phyloP scores from a whole-genome alignment of 2,113 vertebrate genomes.

The Mesoclemmys tuberculata region DNA sequence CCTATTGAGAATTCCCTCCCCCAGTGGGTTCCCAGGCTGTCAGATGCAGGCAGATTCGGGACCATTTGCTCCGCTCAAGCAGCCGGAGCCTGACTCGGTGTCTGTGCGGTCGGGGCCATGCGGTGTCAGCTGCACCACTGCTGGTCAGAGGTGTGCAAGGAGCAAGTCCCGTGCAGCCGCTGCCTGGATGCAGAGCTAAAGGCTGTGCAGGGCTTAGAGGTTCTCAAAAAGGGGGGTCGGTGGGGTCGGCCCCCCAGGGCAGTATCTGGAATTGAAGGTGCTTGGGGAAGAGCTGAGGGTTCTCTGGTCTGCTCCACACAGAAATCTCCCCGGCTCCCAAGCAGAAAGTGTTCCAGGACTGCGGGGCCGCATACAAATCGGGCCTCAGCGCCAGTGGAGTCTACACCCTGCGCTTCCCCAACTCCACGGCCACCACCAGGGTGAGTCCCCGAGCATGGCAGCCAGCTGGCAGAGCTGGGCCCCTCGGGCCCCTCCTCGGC shows the following conservation, averaged over 20 bases:
- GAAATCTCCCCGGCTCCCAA: conserved; percentile 71
- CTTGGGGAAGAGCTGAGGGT: background rate
- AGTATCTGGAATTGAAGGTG: background rate
- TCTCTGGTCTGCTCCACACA: conserved; percentile 24
- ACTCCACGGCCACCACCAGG: conserved; percentile 79
- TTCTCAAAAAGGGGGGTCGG: background rate
- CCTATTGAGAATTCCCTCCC: background rate
- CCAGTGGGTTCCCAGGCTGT: background rate
- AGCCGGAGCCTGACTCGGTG: too few species aligned
- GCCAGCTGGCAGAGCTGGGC: background rate
- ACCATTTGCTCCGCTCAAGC: background rate
- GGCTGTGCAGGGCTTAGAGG: background rate
- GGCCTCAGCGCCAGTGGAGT: conserved; percentile 80
- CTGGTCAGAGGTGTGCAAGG: too few species aligned
- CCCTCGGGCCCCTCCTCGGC: too few species aligned
- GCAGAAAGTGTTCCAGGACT: conserved; percentile 75
- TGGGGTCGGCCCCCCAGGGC: background rate
- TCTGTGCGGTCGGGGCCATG: background rate
- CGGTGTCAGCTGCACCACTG: background rate
- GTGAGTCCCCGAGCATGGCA: conserved; percentile 44
- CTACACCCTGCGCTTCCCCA: conserved; percentile 78
- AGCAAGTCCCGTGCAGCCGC: background rate
- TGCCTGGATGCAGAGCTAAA: background rate
- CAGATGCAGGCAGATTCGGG: background rate
- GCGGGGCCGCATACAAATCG: conserved; percentile 79